phyloP scores from a whole-genome alignment of 53 echinoderm and acorn worm genomes.

The Echinometra lucunter region DNA sequence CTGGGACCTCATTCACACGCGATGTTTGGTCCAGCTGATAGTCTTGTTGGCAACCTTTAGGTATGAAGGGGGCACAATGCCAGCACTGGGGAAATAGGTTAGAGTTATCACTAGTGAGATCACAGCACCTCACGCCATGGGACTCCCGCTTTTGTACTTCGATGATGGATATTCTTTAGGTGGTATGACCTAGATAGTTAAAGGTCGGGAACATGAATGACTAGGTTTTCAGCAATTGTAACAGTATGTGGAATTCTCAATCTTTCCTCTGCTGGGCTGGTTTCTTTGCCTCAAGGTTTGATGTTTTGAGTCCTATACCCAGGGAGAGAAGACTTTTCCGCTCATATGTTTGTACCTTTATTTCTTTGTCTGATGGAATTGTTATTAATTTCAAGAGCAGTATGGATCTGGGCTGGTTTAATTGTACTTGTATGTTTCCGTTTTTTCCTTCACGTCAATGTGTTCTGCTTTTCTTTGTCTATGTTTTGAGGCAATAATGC shows the following conservation, averaged over 20 bases:
- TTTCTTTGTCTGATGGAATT: conserved; percentile 25
- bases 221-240: conserved; percentile 47
- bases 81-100: not conserved
- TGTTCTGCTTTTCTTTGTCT: not conserved
- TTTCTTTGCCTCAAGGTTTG: conserved; percentile 10
- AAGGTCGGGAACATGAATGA: conserved; percentile 46
- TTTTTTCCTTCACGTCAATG: not conserved
- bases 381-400: conserved; percentile 35
- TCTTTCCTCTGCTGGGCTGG: not conserved
- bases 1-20: not conserved
- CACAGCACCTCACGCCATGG: conserved; percentile 35
- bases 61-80: not conserved
- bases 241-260: conserved; percentile 54
- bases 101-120: conserved; percentile 8
- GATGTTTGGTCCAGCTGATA: not conserved
- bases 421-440: conserved; percentile 19
- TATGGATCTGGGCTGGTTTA: conserved; percentile 13
- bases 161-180: conserved; percentile 49
- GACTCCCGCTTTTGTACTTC: conserved; percentile 17
- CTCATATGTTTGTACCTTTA: not conserved
- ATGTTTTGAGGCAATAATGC: not conserved
- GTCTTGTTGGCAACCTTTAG: not conserved
- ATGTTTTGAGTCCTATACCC: not conserved
- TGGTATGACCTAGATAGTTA: conserved; percentile 48
- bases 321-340: not conserved